Base-by-base conservation (phyloP, 2,113 vertebrate genomes). In the Chionis minor region DNA sequence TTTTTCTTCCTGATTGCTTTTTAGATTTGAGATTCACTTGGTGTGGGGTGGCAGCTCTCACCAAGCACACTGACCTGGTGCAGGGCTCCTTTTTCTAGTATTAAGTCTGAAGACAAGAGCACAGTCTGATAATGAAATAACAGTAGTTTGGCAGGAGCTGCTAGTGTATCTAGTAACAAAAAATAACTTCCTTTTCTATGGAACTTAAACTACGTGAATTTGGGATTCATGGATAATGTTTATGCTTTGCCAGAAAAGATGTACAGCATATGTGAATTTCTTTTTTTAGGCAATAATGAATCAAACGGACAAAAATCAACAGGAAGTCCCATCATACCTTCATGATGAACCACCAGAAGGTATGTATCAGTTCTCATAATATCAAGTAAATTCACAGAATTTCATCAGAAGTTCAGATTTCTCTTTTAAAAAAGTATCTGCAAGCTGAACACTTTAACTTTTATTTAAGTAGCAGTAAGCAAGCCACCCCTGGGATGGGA, bases 261-360 rank as follows among this genome's bases (percentile, higher is more conserved):
- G 30, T 88, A 40, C 27, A 80, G 63, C 51, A 15, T 40, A 18
- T 94, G 51, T 86, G 59, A 96, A 78, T 92, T 90, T 95, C 19
- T 97, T 97, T 45, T 66, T 66, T 91, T 90, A 98, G 98, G 97
- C 82, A 92, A 98, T 97, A 97, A 99, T 99, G 99, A 99, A 99
- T 98, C 98, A 99, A 98, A 97, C 77, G 3, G 99, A 99, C 95
- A 98, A 98, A 97, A 98, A 97, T 90, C 98, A 98, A 88, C 98
- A 98, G 84, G 99, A 99, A 82, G 94, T 98, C 67, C 98, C 99
- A 90, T 97, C 98, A 70, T 99, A 98, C 87, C 97, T 99, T 90
- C 98, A 97, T 42, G 98, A 99, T 92, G 99, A 99, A 65, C 98
- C 99, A 86, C 97, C 96, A 95, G 97, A 98, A 98, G 98, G 99